Base-by-base conservation (phyloP, 2,797 vertebrate genomes). In the Hephaestus fuliginosus region DNA sequence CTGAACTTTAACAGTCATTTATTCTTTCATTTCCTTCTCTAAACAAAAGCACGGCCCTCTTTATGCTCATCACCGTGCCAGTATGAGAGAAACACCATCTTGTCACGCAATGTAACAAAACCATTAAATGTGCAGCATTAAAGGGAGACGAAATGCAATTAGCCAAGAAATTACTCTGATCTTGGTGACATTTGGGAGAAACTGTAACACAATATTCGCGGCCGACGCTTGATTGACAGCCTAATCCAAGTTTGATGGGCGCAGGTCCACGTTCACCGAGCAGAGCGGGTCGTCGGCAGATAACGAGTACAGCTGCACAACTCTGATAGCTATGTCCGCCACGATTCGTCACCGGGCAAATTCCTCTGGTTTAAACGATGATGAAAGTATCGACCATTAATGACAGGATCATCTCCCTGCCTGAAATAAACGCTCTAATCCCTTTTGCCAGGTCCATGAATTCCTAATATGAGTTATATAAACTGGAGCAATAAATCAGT, bases 361-460 rank as follows among this genome's bases (percentile, higher is more conserved):
- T 98, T 99, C 97, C 96, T 97, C 95, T 95, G 97, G 97, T 99
- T 98, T 99, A 98, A 97, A 97, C 96, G 96, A 97, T 97, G 98
- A 99, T 99, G 97, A 99, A 99, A 99, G 98, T 99, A 99, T 98
- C 97, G 97, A 99, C 97, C 97, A 96, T 98, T 99, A 99, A 99
- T 99, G 98, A 99, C 98, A 98, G 98, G 98, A 99, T 99, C 98
- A 99, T 99, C 98, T 98, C 96, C 95, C 97, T 96, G 96, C 97
- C 97, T 98, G 98, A 98, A 99, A 99, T 99, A 99, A 98, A 99
- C 93, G 97, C 97, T 97, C 96, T 99, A 99, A 99, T 99, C 98
- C 98, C 96, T 97, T 98, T 97, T 99, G 97, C 98, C 98, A 98
- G 97, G 97, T 99, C 98, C 97, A 98, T 99, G 98, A 99, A 99